Evolutionary conservation across 1,140 invertebrate species (phyloP).

Genomic region (Nephila pilipes): DNA sequence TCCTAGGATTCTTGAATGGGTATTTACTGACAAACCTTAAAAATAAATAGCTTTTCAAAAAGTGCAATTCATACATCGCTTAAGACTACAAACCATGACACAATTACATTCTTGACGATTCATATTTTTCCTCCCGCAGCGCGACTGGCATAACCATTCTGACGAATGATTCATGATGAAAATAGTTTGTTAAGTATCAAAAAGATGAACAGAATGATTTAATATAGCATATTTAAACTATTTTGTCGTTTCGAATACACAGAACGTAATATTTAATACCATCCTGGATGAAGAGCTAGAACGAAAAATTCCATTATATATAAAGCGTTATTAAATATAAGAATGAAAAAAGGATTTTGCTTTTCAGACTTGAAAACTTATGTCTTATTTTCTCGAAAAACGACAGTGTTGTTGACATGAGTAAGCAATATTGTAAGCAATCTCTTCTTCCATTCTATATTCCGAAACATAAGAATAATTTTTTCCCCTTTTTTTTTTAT

Average conservation of each 20-base stretch:
- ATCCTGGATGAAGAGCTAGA: not conserved
- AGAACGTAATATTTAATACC: not conserved
- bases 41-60: not conserved
- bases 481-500: slow-evolving; percentile 41
- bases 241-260: not conserved
- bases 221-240: slow-evolving; percentile 4
- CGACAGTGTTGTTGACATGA: not conserved
- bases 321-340: not conserved
- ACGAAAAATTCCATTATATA: not conserved
- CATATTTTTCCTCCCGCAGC: not conserved
- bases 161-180: not conserved
- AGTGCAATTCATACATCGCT: not conserved
- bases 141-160: not conserved
- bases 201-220: not conserved
- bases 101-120: not conserved
- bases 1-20: not conserved
- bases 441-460: slow-evolving; percentile 37
- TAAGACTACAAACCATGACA: not conserved
- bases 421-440: slow-evolving; percentile 50
- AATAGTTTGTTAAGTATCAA: not conserved
- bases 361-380: slow-evolving; percentile 39
- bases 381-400: slow-evolving; percentile 17
- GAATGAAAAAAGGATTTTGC: slow-evolving; percentile 20
- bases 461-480: slow-evolving; percentile 29
- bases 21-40: not conserved